Evolutionary conservation across 2,888 invertebrate species (phyloP).

Genomic region (Drosophila rubida): DNA sequence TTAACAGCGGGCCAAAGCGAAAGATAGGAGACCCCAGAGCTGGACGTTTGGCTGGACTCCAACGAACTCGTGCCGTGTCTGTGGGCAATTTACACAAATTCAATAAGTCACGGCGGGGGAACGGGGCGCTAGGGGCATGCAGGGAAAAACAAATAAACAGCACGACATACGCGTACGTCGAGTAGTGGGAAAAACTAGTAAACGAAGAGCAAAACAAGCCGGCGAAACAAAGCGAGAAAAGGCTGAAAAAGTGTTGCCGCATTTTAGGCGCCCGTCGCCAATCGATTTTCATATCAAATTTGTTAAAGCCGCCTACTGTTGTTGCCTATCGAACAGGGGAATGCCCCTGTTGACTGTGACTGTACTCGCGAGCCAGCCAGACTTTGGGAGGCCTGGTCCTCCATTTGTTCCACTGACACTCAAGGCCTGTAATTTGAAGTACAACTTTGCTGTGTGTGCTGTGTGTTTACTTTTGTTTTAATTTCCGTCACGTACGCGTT

Average conservation of each 20-base stretch:
- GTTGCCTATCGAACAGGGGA: constrained; percentile 1
- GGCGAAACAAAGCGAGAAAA: constrained; percentile 18
- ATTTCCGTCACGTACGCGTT: constrained; percentile 26
- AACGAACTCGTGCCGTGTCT: constrained; percentile 60
- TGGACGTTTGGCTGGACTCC: constrained; percentile 32
- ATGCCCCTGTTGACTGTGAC: not conserved
- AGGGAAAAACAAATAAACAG: constrained; percentile 1
- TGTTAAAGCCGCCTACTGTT: constrained; percentile 1
- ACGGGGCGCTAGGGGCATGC: not conserved
- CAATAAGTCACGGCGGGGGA: constrained; percentile 53
- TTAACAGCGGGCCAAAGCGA: constrained; percentile 44
- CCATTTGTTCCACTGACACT: constrained; percentile 35
- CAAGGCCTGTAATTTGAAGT: constrained; percentile 47
- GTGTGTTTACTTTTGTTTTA: constrained; percentile 24
- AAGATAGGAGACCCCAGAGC: constrained; percentile 11
- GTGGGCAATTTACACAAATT: constrained; percentile 73
- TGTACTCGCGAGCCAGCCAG: not conserved
- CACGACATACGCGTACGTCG: not conserved
- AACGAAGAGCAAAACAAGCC: constrained; percentile 10
- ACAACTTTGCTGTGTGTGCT: constrained; percentile 2
- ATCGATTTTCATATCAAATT: constrained; percentile 50
- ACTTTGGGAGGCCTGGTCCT: not conserved
- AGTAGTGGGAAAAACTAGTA: not conserved
- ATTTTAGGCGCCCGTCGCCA: constrained; percentile 13
- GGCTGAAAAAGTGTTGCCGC: constrained; percentile 32